phyloP scores from a whole-genome alignment of 2,888 invertebrate species.

The Axea sp. region DNA sequence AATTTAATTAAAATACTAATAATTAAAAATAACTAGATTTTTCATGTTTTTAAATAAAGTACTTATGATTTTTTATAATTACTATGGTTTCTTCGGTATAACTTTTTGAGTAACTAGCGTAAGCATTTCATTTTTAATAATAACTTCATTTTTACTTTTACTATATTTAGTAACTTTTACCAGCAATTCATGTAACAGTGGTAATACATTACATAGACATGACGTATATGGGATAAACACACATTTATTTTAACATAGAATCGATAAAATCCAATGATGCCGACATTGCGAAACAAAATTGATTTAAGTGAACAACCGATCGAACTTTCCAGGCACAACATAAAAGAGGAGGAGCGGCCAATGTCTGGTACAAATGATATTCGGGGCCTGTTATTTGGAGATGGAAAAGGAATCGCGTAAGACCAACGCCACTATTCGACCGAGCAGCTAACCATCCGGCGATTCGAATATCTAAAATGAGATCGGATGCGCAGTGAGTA shows the following conservation, averaged over 20 bases:
- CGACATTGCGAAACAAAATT: constrained; percentile 66
- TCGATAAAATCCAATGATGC: constrained; percentile 57
- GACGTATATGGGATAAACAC: constrained; percentile 13
- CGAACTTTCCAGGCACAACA: constrained; percentile 65
- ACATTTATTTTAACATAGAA: constrained; percentile 41
- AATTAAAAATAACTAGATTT: too few relatives aligned
- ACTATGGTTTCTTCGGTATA: too few relatives aligned
- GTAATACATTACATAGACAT: constrained; percentile 18
- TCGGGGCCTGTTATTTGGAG: constrained; percentile 26
- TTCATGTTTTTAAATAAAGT: too few relatives aligned
- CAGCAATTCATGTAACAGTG: too few relatives aligned
- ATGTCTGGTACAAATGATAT: constrained; percentile 50
- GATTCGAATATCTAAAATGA: constrained; percentile 61
- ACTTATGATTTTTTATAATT: too few relatives aligned
- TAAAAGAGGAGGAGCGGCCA: constrained; percentile 66
- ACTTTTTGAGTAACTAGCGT: too few relatives aligned
- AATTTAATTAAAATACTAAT: too few relatives aligned
- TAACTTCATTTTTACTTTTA: not conserved
- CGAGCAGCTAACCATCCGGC: constrained; percentile 49
- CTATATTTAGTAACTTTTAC: too few relatives aligned
- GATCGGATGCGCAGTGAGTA: constrained; percentile 53
- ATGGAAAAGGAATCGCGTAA: constrained; percentile 55
- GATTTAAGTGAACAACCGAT: constrained; percentile 64
- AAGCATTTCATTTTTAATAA: not conserved
- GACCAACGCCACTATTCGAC: constrained; percentile 47